These are phyloP conservation scores for Saturnia japonica DNA, from an alignment of 2,888 invertebrate species.

Conservation along the genomic window DNA sequence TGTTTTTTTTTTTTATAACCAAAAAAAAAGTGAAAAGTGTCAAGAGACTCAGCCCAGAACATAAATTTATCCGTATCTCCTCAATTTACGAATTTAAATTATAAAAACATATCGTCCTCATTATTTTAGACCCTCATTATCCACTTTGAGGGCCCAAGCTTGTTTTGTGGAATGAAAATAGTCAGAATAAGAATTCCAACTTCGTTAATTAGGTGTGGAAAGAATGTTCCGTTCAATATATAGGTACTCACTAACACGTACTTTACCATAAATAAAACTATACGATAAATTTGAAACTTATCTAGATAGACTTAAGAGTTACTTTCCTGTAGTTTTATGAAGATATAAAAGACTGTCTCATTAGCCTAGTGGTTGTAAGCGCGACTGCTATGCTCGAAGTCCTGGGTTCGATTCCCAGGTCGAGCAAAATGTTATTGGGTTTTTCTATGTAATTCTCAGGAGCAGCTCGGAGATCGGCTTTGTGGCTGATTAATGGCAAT, in stretches of 20 bases:
- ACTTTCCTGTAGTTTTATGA: slow-evolving; percentile 2
- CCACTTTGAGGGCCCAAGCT: slow-evolving; percentile 28
- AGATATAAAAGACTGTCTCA: too few relatives aligned
- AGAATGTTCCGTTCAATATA: slow-evolving; percentile 27
- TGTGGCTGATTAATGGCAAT: too few relatives aligned
- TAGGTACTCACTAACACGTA: slow-evolving; percentile 21
- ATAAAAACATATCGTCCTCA: slow-evolving; percentile 27
- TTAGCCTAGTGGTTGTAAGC: too few relatives aligned
- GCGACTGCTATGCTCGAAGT: too few relatives aligned
- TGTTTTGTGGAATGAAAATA: slow-evolving; percentile 35
- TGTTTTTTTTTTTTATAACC: too few relatives aligned
- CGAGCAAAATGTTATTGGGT: too few relatives aligned
- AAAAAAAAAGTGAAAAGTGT: slow-evolving; percentile 12
- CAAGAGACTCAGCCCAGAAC: not conserved
- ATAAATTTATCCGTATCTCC: slow-evolving; percentile 18
- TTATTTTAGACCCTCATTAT: slow-evolving; percentile 35
- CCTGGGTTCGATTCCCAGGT: too few relatives aligned
- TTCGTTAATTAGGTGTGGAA: slow-evolving; percentile 46
- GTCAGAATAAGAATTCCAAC: slow-evolving; percentile 42
- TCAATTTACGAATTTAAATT: slow-evolving; percentile 20
- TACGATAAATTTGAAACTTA: slow-evolving; percentile 9
- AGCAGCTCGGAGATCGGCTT: too few relatives aligned
- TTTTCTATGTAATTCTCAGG: too few relatives aligned
- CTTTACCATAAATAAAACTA: slow-evolving; percentile 12
- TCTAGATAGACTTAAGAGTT: not conserved